These are phyloP conservation scores for Erythrocercus mccallii DNA, from an alignment of 2,113 vertebrate genomes.

Conservation along the genomic window DNA sequence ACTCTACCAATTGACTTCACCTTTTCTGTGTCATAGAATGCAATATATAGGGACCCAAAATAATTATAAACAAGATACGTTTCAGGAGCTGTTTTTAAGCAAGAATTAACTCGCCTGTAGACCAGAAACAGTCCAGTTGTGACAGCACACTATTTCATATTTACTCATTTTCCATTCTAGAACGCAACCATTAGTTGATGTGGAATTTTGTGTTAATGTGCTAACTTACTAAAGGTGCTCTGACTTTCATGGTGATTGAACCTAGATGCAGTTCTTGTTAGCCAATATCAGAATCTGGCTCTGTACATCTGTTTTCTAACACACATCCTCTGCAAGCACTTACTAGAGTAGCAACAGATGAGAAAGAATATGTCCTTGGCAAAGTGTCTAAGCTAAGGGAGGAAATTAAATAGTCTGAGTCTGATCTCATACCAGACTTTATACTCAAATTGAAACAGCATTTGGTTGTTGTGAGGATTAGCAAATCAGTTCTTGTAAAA, in stretches of 20 bases:
- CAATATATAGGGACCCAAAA: background rate
- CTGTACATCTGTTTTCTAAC: background rate
- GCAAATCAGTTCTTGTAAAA: background rate
- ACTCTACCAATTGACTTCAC: background rate
- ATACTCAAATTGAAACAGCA: background rate
- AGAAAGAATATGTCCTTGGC: background rate
- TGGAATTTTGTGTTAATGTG: background rate
- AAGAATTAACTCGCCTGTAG: fast-evolving
- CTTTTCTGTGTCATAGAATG: background rate
- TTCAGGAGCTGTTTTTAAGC: background rate
- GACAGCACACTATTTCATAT: background rate
- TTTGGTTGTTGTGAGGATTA: background rate
- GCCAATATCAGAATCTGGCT: background rate
- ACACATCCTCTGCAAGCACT: background rate
- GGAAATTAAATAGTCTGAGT: background rate
- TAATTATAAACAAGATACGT: background rate
- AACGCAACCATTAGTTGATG: background rate
- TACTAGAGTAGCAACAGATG: background rate
- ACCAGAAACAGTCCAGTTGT: background rate
- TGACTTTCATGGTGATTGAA: background rate
- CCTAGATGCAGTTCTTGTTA: background rate
- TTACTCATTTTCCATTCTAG: background rate
- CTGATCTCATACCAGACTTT: background rate
- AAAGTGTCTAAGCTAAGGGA: background rate
- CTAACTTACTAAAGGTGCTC: background rate